Percentiles rank a stretch among this genome's conserved stretches.
Evolutionary conservation across 30 jellyfish, hydroid and myxozoan species (phyloP).

Genomic region (Hydractinia symbiolongicarpus): DNA sequence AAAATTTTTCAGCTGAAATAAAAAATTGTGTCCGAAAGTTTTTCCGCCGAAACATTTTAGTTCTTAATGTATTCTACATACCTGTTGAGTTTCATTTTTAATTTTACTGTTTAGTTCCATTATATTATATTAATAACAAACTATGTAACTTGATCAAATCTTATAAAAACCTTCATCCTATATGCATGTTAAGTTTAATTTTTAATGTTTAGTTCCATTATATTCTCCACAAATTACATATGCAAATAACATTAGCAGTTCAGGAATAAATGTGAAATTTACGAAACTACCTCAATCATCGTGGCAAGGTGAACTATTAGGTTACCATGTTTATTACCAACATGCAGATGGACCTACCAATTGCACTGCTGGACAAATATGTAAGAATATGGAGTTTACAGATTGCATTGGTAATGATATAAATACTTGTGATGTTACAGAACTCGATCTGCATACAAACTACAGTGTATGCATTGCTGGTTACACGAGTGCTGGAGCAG

Average conservation of each 20-base stretch:
- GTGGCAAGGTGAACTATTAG: slow-evolving; percentile 45
- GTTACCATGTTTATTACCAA: slow-evolving; percentile 35
- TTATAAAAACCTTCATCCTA: too few species aligned
- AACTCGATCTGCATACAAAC: slow-evolving; percentile 29
- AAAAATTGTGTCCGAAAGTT: too few species aligned
- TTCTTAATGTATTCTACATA: too few species aligned
- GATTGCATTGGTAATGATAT: slow-evolving; percentile 1
- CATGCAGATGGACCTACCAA: slow-evolving; percentile 7
- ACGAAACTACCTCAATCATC: slow-evolving; percentile 17
- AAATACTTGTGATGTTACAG: slow-evolving; percentile 14
- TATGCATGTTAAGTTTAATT: neutral
- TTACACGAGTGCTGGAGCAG: slow-evolving; percentile 52
- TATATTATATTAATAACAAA: too few species aligned
- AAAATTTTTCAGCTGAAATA: too few species aligned
- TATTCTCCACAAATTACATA: slow-evolving; percentile 26
- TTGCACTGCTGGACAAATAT: neutral
- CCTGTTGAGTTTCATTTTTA: too few species aligned
- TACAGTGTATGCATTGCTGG: slow-evolving; percentile 46
- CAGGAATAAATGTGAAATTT: slow-evolving; percentile 42
- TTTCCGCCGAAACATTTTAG: too few species aligned
- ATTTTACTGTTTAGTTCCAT: slow-evolving; percentile 30
- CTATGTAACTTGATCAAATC: too few species aligned
- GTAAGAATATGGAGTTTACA: neutral
- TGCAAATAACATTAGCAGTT: slow-evolving; percentile 51
- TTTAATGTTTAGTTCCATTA: slow-evolving; percentile 33